Evolutionary conservation across 2,888 invertebrate genomes (phyloP).

Genomic region (Argynnis bischoffii): DNA sequence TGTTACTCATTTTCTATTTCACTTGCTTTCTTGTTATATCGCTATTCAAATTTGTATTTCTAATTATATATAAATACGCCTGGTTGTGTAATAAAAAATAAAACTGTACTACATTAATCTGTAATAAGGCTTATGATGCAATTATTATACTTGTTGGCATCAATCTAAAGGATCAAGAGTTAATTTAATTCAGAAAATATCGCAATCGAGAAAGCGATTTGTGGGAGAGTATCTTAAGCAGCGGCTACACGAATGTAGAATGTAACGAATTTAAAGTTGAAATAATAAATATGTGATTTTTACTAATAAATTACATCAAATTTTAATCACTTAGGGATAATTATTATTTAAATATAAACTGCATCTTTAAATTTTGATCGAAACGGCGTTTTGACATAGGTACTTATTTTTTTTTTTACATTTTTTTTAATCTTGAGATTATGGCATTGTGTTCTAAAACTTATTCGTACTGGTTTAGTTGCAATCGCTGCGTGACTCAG

Average conservation of each 20-base stretch:
- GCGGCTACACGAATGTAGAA: not conserved
- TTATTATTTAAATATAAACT: too few species aligned
- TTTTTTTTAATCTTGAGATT: conserved; percentile 2
- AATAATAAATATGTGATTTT: not conserved
- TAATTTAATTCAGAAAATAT: conserved; percentile 38
- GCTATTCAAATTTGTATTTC: not conserved
- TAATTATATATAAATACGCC: not conserved
- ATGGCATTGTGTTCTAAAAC: not conserved
- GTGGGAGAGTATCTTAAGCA: conserved; percentile 30
- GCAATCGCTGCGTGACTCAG: conserved; percentile 51
- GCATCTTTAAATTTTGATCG: too few species aligned
- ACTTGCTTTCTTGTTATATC: not conserved
- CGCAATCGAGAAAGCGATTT: conserved; percentile 52
- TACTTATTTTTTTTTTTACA: too few species aligned
- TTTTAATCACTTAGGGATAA: too few species aligned
- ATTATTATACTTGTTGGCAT: not conserved
- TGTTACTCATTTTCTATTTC: not conserved
- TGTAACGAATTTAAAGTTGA: not conserved
- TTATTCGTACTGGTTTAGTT: conserved; percentile 44
- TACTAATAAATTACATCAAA: too few species aligned
- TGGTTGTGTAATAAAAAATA: too few species aligned
- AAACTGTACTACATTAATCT: too few species aligned
- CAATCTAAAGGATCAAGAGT: conserved; percentile 12
- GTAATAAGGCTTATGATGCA: too few species aligned
- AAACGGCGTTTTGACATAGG: too few species aligned